Percentiles rank a stretch among this genome's conserved stretches.
These are phyloP conservation scores for Brachypalpus laphriformis DNA, from an alignment of 2,888 invertebrate species.

Conservation along the genomic window DNA sequence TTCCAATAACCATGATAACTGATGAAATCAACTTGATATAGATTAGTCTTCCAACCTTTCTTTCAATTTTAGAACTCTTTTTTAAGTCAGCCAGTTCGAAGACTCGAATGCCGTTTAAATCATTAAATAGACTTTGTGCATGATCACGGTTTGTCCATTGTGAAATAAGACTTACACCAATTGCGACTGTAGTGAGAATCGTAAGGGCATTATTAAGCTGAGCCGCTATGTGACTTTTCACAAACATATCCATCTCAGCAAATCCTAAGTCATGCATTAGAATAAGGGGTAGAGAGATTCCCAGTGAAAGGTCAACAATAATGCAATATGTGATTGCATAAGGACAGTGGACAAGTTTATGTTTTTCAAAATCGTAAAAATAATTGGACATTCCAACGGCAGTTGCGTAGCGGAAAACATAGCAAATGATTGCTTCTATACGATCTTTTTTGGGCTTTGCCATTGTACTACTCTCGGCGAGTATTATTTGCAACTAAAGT, in stretches of 20 bases:
- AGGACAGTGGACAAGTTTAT: background rate
- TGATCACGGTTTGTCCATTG: background rate
- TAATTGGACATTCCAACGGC: slow-evolving; percentile 2
- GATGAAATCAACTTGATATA: background rate
- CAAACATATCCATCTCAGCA: background rate
- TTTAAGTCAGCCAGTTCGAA: background rate
- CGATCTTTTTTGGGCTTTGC: background rate
- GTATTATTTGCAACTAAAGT: background rate
- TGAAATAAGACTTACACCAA: background rate
- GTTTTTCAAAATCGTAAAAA: slow-evolving; percentile 1
- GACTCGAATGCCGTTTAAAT: background rate
- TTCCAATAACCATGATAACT: background rate
- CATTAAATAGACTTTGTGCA: background rate
- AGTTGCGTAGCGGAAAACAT: background rate
- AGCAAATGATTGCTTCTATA: background rate
- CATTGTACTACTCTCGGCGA: background rate
- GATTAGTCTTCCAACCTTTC: background rate
- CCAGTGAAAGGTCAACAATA: background rate
- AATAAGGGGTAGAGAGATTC: background rate
- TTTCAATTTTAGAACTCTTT: background rate
- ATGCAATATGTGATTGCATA: background rate
- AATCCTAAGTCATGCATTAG: background rate
- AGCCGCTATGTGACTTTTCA: background rate
- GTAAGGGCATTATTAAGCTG: background rate
- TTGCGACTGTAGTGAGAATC: background rate